phyloP scores from a whole-genome alignment of 2,888 invertebrate genomes.

The Andrena trimmerana region DNA sequence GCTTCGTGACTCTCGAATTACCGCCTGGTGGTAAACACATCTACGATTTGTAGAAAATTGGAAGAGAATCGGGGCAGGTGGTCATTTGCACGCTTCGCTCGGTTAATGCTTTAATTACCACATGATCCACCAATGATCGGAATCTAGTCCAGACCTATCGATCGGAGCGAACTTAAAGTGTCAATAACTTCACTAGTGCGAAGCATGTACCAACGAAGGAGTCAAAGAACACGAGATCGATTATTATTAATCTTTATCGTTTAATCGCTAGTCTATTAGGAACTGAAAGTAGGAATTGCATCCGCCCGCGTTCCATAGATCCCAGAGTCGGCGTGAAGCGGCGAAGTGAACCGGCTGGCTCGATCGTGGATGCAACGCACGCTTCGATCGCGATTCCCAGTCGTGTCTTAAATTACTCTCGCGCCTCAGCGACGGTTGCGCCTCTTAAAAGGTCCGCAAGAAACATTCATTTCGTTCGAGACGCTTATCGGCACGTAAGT shows the following conservation, averaged over 20 bases:
- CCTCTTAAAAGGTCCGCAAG: slow-evolving; percentile 67
- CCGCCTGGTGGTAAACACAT: slow-evolving; percentile 14
- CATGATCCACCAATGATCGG: not conserved
- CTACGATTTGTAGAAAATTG: slow-evolving; percentile 9
- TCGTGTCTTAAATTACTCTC: slow-evolving; percentile 68
- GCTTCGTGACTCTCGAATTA: slow-evolving; percentile 37
- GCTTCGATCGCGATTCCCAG: slow-evolving; percentile 62
- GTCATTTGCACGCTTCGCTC: not conserved
- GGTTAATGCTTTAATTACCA: not conserved
- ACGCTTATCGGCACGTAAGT: slow-evolving; percentile 68
- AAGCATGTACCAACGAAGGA: too few species aligned
- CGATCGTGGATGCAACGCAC: slow-evolving; percentile 64
- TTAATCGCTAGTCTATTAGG: slow-evolving; percentile 17
- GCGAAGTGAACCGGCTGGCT: slow-evolving; percentile 30
- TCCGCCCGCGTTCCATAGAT: slow-evolving; percentile 9
- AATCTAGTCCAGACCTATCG: too few species aligned
- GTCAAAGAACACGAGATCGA: too few species aligned
- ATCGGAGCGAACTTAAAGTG: too few species aligned
- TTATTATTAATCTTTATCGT: too few species aligned
- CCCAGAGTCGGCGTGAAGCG: not conserved
- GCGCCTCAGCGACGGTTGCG: slow-evolving; percentile 63
- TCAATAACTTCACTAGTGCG: too few species aligned
- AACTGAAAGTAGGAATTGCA: slow-evolving; percentile 34
- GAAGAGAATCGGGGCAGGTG: not conserved
- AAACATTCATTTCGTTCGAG: slow-evolving; percentile 62